A percentile compares a stretch with the other conserved stretches of the same genome.
These are phyloP conservation scores for Eutolmus rufibarbis DNA, from an alignment of 2,888 invertebrate species.

Conservation along the genomic window DNA sequence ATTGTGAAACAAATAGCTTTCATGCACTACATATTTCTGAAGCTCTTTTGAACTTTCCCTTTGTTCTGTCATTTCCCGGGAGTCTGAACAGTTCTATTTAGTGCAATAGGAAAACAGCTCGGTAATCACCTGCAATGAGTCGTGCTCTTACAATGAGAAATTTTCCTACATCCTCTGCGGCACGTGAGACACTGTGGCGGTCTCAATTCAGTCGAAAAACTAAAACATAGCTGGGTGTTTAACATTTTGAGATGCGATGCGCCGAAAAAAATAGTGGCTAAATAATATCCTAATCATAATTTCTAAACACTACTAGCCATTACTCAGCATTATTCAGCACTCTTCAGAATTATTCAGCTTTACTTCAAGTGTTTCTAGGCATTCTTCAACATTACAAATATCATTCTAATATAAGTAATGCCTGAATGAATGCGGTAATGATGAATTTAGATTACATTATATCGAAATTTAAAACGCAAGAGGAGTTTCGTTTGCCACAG, in stretches of 20 bases:
- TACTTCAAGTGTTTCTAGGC: too few relatives aligned
- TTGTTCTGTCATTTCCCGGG: background rate
- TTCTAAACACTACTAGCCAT: too few relatives aligned
- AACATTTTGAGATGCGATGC: background rate
- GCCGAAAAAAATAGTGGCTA: too few relatives aligned
- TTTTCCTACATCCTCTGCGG: background rate
- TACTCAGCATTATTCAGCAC: too few relatives aligned
- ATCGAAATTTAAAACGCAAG: background rate
- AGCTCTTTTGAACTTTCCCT: slow-evolving; percentile 11
- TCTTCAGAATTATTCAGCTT: too few relatives aligned
- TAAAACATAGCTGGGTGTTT: background rate
- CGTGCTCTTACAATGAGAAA: background rate
- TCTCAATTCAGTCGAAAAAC: background rate
- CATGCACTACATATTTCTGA: slow-evolving; percentile 25
- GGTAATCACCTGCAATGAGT: background rate
- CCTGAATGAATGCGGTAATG: too few relatives aligned
- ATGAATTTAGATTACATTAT: background rate
- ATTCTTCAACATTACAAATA: too few relatives aligned
- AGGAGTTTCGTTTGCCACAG: background rate
- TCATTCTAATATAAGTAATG: too few relatives aligned
- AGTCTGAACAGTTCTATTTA: background rate
- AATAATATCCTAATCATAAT: background rate
- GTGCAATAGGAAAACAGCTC: background rate
- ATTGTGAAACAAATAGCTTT: slow-evolving; percentile 24
- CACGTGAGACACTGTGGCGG: background rate